A percentile compares a stretch with the other conserved stretches of the same genome.
Evolutionary conservation across 2,888 invertebrate species (phyloP).

Genomic region (Netelia melanura): DNA sequence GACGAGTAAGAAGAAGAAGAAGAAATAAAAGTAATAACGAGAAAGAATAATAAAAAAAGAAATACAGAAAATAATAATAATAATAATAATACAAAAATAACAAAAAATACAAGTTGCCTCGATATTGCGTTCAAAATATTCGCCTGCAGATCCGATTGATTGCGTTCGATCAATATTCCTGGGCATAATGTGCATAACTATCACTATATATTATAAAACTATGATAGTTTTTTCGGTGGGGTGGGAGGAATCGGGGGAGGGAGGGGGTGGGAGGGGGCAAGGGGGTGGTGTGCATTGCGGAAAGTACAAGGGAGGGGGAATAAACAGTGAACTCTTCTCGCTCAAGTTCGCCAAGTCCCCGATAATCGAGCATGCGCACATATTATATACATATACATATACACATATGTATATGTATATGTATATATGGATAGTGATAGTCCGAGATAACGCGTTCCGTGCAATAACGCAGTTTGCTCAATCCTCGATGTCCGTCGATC

Average conservation of each 20-base stretch:
- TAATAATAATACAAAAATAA: not conserved
- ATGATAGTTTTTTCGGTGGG: slow-evolving; percentile 47
- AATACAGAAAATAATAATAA: not conserved
- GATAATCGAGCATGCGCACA: slow-evolving; percentile 56
- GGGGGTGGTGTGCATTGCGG: slow-evolving; percentile 40
- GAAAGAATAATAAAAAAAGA: not conserved
- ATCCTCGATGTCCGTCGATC: slow-evolving; percentile 83
- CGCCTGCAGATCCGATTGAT: slow-evolving; percentile 24
- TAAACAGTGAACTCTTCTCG: slow-evolving; percentile 40
- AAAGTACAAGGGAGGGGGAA: slow-evolving; percentile 60
- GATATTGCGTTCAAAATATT: slow-evolving; percentile 51
- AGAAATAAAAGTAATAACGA: not conserved
- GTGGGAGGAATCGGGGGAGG: too few relatives aligned
- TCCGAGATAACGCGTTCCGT: slow-evolving; percentile 81
- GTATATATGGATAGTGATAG: slow-evolving; percentile 61
- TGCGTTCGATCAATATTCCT: slow-evolving; percentile 31
- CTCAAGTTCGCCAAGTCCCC: slow-evolving; percentile 69
- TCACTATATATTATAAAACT: slow-evolving; percentile 17
- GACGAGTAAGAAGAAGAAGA: slow-evolving; percentile 8
- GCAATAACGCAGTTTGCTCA: slow-evolving; percentile 83
- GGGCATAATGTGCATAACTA: slow-evolving; percentile 29
- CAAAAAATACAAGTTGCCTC: slow-evolving; percentile 41
- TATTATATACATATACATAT: not conserved
- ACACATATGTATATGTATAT: slow-evolving; percentile 9
- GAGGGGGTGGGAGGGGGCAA: too few relatives aligned